Conservation (phyloP, 1,140 invertebrate genomes). For the Thaumatotibia leucotreta region DNA sequence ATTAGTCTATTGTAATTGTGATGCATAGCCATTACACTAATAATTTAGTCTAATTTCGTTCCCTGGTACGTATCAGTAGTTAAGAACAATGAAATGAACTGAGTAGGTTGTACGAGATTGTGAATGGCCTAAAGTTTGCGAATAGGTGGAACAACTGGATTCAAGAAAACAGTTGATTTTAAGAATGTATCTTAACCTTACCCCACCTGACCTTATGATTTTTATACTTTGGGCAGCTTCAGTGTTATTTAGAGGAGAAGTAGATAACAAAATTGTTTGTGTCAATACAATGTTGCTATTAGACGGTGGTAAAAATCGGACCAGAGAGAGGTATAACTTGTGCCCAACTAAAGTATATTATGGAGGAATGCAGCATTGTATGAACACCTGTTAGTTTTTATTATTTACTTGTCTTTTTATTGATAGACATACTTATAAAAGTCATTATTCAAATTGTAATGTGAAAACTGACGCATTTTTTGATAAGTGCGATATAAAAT, state of each 20-base stretch:
- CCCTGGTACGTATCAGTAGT: background rate
- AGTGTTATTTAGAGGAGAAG: background rate
- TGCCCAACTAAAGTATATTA: background rate
- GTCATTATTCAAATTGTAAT: background rate
- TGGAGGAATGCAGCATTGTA: background rate
- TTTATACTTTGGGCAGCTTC: background rate
- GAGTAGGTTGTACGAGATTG: background rate
- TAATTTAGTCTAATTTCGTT: too few relatives aligned
- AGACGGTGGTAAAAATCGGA: background rate
- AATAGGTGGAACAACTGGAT: background rate
- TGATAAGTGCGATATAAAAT: background rate
- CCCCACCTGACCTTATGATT: background rate
- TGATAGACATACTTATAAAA: background rate
- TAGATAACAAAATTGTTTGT: background rate
- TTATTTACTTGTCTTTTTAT: background rate
- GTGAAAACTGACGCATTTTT: background rate
- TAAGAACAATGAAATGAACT: conserved; percentile 11
- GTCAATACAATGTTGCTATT: background rate
- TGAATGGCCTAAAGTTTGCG: background rate
- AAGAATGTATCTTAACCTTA: background rate
- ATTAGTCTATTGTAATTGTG: too few relatives aligned
- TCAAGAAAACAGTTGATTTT: background rate
- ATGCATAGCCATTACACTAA: too few relatives aligned
- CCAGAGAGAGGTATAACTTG: background rate
- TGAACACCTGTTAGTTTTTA: background rate